Conservation (phyloP, 2,113 vertebrate species). For the Parus major region DNA sequence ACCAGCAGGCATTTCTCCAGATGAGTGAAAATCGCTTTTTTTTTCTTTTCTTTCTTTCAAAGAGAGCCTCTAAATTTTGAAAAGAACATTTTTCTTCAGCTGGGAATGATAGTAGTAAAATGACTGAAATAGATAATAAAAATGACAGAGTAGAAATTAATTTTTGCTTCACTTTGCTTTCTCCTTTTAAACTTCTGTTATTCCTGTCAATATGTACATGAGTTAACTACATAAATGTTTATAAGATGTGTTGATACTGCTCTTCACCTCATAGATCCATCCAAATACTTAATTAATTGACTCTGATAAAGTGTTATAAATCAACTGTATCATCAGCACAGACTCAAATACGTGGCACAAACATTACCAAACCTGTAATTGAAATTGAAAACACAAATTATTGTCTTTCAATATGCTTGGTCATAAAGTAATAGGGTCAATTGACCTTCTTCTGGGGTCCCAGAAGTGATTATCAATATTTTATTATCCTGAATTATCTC, state of each 20-base stretch:
- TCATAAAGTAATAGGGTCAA: not conserved
- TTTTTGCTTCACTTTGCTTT: not conserved
- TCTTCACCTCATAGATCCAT: not conserved
- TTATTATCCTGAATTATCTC: not conserved
- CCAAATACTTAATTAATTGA: not conserved
- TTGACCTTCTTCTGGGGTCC: not conserved
- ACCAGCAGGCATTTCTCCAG: not conserved
- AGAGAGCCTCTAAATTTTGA: not conserved
- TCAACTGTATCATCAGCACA: not conserved
- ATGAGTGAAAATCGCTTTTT: not conserved
- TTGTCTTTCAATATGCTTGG: not conserved
- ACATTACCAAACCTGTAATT: not conserved
- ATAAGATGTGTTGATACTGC: not conserved
- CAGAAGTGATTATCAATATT: not conserved
- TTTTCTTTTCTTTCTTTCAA: not conserved
- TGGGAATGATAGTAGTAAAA: not conserved
- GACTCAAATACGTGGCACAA: not conserved
- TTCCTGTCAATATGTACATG: not conserved
- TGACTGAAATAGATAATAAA: not conserved
- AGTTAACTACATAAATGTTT: not conserved
- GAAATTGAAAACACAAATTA: not conserved
- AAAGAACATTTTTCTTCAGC: not conserved
- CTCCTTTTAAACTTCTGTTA: not conserved
- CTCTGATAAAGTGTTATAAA: not conserved
- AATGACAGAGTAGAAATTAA: not conserved